These are phyloP conservation scores for Ochropleura plecta DNA, from an alignment of 2,888 invertebrate genomes.

Conservation along the genomic window DNA sequence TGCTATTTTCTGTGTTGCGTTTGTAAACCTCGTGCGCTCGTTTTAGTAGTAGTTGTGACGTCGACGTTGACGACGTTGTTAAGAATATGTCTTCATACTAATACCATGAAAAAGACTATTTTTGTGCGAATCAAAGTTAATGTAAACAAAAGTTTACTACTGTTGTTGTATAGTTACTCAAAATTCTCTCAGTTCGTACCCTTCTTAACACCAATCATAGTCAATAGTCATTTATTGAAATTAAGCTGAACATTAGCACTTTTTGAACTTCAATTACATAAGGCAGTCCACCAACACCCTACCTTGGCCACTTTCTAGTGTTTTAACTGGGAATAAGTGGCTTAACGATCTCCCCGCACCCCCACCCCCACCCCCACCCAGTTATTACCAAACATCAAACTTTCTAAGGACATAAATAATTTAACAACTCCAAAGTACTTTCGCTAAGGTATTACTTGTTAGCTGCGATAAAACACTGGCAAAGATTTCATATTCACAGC, in stretches of 20 bases:
- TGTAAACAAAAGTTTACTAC: neutral
- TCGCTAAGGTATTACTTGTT: neutral
- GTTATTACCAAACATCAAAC: neutral
- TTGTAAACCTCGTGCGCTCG: conserved; percentile 33
- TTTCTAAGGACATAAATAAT: neutral
- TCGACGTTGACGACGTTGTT: neutral
- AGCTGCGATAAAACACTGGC: neutral
- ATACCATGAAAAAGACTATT: conserved; percentile 5
- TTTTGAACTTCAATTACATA: neutral
- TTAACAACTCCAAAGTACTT: neutral
- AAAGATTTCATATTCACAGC: neutral
- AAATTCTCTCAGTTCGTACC: neutral
- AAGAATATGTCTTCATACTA: conserved; percentile 1
- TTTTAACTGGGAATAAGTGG: neutral
- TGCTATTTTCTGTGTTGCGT: conserved; percentile 58
- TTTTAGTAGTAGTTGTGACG: conserved; percentile 37
- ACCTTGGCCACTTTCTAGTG: neutral
- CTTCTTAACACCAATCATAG: neutral
- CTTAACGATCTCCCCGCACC: neutral
- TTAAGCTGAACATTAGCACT: neutral
- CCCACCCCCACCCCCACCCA: neutral
- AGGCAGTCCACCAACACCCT: neutral
- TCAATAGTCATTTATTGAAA: neutral
- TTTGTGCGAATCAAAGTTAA: neutral
- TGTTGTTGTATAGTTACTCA: neutral